These are phyloP conservation scores for Drosophila kohkoa DNA, from an alignment of 1,140 invertebrate species.

Conservation along the genomic window DNA sequence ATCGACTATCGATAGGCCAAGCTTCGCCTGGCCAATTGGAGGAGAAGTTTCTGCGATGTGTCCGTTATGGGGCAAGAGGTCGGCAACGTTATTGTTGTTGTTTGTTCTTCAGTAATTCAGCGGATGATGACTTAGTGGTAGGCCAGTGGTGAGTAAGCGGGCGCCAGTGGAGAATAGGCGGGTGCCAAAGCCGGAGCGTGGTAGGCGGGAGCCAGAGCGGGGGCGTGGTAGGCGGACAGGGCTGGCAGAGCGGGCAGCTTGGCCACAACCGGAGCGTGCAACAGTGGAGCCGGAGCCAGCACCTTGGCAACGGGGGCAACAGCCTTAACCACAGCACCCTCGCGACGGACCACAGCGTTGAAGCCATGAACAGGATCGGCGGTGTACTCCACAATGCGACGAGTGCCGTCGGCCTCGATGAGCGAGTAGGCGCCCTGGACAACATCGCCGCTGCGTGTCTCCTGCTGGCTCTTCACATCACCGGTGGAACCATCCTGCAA, in stretches of 20 bases:
- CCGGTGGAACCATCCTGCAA: conserved; percentile 86
- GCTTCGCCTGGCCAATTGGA: conserved; percentile 29
- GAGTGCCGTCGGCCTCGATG: conserved; percentile 87
- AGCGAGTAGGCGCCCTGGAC: conserved; percentile 87
- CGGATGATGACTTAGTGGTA: conserved; percentile 70
- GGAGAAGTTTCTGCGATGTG: conserved; percentile 65
- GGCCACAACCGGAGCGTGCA: conserved; percentile 56
- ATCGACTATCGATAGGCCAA: conserved; percentile 58
- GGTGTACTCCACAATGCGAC: conserved; percentile 86
- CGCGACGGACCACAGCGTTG: conserved; percentile 85
- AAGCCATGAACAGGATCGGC: conserved; percentile 86
- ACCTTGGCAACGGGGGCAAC: conserved; percentile 81
- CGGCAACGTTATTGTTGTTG: conserved; percentile 53
- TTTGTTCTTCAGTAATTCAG: background rate
- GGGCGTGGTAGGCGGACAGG: conserved; percentile 43
- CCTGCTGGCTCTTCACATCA: conserved; percentile 87
- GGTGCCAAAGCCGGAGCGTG: conserved; percentile 43
- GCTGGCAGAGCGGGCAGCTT: conserved; percentile 34
- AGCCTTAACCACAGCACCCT: conserved; percentile 84
- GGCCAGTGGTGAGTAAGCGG: conserved; percentile 40
- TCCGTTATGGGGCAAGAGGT: conserved; percentile 42
- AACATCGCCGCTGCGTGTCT: conserved; percentile 86
- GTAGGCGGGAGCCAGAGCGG: conserved; percentile 61
- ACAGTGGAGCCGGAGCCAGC: conserved; percentile 73
- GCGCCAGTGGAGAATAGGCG: conserved; percentile 30